These are phyloP conservation scores for Stenotaenia linearis DNA, from an alignment of 2,888 invertebrate genomes.

Conservation along the genomic window DNA sequence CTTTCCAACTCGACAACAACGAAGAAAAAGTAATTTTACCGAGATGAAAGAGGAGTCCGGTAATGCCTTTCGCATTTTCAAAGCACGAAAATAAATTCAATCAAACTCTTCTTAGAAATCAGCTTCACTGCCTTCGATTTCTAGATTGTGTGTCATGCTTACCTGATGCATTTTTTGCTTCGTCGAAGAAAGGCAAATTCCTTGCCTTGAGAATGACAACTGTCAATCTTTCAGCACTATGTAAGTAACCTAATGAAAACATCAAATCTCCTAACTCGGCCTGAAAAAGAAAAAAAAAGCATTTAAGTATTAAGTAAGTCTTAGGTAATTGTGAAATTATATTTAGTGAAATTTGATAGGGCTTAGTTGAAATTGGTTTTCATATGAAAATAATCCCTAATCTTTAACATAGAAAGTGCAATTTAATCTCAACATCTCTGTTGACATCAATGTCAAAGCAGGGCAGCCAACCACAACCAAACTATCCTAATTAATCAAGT, in stretches of 20 bases:
- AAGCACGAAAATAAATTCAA: neutral
- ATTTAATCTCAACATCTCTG: too few species aligned
- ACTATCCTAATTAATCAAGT: too few species aligned
- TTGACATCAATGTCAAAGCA: too few species aligned
- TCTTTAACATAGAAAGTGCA: too few species aligned
- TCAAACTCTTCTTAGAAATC: neutral
- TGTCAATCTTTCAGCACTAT: constrained; percentile 56
- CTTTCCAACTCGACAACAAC: neutral
- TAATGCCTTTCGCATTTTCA: neutral
- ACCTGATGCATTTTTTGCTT: constrained; percentile 49
- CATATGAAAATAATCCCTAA: too few species aligned
- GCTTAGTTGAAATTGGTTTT: too few species aligned
- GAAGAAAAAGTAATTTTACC: neutral
- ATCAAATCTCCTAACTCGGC: constrained; percentile 55
- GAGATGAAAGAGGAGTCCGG: neutral
- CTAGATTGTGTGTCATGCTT: neutral
- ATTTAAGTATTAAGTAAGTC: too few species aligned
- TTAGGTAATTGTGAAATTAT: too few species aligned
- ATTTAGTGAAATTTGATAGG: too few species aligned
- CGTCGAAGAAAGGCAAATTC: constrained; percentile 51
- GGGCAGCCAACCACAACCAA: too few species aligned
- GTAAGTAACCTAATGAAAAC: constrained; percentile 55
- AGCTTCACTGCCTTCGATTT: neutral
- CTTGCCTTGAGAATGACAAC: constrained; percentile 57
- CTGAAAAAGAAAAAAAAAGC: constrained; percentile 38